phyloP scores from a whole-genome alignment of 2,888 invertebrate species.

The Xestobium rufovillosum region DNA sequence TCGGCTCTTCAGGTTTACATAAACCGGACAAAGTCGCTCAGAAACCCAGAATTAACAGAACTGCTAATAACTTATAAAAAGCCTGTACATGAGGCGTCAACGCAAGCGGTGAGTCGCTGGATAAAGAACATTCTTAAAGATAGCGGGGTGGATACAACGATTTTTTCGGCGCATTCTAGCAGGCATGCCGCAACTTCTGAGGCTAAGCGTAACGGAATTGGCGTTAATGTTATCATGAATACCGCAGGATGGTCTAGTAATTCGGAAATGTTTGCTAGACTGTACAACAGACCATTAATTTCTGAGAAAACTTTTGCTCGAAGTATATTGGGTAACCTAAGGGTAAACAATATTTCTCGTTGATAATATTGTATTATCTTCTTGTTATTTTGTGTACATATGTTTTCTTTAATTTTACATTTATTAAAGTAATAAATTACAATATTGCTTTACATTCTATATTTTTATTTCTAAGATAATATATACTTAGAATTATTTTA shows the following conservation, averaged over 20 bases:
- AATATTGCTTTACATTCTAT: too few species aligned
- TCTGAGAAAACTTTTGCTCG: background rate
- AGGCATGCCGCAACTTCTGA: slow-evolving; percentile 26
- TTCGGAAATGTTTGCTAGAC: slow-evolving; percentile 21
- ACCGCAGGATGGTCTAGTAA: slow-evolving; percentile 22
- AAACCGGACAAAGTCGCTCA: slow-evolving; percentile 12
- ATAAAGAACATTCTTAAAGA: slow-evolving; percentile 17
- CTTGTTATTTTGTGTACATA: too few species aligned
- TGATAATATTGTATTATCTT: too few species aligned
- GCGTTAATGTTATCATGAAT: slow-evolving; percentile 20
- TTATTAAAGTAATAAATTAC: too few species aligned
- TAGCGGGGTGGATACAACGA: slow-evolving; percentile 20
- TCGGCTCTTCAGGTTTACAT: slow-evolving; percentile 14
- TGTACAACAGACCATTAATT: slow-evolving; percentile 21
- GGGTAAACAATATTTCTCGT: too few species aligned
- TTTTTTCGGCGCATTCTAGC: slow-evolving; percentile 23
- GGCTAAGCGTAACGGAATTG: slow-evolving; percentile 21
- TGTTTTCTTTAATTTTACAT: too few species aligned
- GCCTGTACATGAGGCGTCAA: slow-evolving; percentile 18
- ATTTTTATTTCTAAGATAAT: too few species aligned
- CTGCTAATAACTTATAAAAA: slow-evolving; percentile 21
- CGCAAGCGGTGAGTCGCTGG: slow-evolving; percentile 24
- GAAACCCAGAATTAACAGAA: slow-evolving; percentile 7
- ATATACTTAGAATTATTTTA: too few species aligned
- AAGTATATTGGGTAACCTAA: too few species aligned